phyloP scores from a whole-genome alignment of 2,888 invertebrate species.

The Pachymerium ferrugineum region DNA sequence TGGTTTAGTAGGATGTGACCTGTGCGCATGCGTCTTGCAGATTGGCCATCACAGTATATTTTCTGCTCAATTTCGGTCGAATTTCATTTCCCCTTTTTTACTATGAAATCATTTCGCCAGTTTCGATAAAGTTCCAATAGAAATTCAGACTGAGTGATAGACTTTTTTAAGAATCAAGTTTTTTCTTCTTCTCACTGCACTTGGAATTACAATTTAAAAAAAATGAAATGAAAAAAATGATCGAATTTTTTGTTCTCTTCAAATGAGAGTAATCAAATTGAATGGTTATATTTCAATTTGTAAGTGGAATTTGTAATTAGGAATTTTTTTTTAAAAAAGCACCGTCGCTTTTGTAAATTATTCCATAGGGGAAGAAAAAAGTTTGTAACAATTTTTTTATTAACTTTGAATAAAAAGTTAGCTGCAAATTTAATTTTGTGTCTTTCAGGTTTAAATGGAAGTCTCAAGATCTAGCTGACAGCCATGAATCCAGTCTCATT shows the following conservation, averaged over 20 bases:
- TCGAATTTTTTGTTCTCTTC: background rate
- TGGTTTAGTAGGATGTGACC: background rate
- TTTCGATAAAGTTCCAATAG: background rate
- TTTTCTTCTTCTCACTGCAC: background rate
- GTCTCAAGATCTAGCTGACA: slow-evolving; percentile 29
- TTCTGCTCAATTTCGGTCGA: slow-evolving; percentile 21
- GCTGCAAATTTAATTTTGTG: background rate
- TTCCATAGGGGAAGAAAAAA: too few relatives aligned
- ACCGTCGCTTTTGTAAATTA: too few relatives aligned
- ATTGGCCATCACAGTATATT: slow-evolving; percentile 19
- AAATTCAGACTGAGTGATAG: background rate
- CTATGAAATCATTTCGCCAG: background rate
- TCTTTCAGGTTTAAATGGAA: slow-evolving; percentile 28
- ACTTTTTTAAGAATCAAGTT: slow-evolving; percentile 1
- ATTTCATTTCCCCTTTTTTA: slow-evolving; percentile 16
- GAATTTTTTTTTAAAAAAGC: background rate
- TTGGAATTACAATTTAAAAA: background rate
- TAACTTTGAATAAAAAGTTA: background rate
- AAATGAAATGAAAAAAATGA: background rate
- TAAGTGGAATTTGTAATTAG: slow-evolving; percentile 23
- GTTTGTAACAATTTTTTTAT: too few relatives aligned
- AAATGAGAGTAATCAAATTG: slow-evolving; percentile 12
- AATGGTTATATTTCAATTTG: background rate
- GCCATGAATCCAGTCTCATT: slow-evolving; percentile 32
- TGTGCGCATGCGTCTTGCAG: background rate